Percentiles rank a stretch among this genome's conserved stretches.
phyloP scores from a whole-genome alignment of 2,888 invertebrate species.

The Petrolisthes manimaculis region DNA sequence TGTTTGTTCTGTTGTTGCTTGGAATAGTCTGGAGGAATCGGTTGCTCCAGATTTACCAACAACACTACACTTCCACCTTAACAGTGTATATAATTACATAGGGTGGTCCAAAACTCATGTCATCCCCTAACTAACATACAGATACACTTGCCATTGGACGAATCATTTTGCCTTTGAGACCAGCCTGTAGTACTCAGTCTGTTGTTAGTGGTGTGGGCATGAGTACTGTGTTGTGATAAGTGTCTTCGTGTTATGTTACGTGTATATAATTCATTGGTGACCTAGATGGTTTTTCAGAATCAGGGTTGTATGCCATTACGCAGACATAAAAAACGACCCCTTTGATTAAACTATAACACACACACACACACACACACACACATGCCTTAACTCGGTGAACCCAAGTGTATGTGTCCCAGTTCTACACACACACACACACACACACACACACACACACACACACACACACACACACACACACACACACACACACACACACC shows the following conservation, averaged over 20 bases:
- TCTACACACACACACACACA: constrained; percentile 15
- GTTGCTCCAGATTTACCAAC: no score
- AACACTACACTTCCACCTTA: no score
- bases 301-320: background rate
- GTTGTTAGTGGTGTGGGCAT: background rate
- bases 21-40: no score
- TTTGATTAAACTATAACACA: constrained; percentile 17
- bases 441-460: constrained; percentile 28
- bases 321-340: background rate
- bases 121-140: no score
- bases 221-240: background rate
- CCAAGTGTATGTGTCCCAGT: background rate
- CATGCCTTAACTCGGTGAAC: background rate
- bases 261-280: background rate
- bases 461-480: constrained; percentile 22
- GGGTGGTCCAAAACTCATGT: no score
- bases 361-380: constrained; percentile 24
- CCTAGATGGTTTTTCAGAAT: background rate
- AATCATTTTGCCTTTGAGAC: no score
- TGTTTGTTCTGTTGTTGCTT: no score
- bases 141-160: no score
- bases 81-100: no score
- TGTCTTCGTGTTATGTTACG: background rate
- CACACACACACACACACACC: constrained; percentile 2
- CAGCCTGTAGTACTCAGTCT: no score